Conservation (phyloP, 1,140 invertebrate species). For the Drosophila truncata region DNA sequence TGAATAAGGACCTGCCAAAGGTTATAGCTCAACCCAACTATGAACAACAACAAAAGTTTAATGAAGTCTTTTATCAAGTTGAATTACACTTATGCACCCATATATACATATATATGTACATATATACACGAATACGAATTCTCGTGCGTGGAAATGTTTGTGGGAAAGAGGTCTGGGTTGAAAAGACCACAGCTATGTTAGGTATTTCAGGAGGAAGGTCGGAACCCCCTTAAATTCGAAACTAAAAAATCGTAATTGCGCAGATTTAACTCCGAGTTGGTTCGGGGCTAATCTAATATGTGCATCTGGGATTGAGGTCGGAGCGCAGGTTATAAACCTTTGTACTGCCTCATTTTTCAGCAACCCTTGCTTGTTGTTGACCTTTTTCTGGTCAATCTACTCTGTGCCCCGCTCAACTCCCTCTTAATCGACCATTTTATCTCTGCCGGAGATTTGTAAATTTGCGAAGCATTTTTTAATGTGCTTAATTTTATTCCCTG, state of each 20-base stretch:
- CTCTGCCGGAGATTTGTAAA: slow-evolving; percentile 75
- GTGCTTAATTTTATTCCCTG: slow-evolving; percentile 78
- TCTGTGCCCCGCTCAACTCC: slow-evolving; percentile 8
- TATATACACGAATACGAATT: neutral
- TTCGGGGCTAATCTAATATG: slow-evolving; percentile 66
- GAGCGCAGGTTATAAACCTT: slow-evolving; percentile 6
- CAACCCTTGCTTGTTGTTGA: slow-evolving; percentile 41
- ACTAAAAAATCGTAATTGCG: slow-evolving; percentile 16
- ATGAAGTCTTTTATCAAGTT: slow-evolving; percentile 77
- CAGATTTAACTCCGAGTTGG: slow-evolving; percentile 9
- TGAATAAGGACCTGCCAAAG: neutral
- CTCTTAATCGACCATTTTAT: slow-evolving; percentile 35
- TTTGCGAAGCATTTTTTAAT: slow-evolving; percentile 83
- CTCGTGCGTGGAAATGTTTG: slow-evolving; percentile 18
- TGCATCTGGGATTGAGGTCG: slow-evolving; percentile 41
- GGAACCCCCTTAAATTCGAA: slow-evolving; percentile 4
- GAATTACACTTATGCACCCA: slow-evolving; percentile 29
- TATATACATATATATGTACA: no score
- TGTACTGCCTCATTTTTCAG: slow-evolving; percentile 65
- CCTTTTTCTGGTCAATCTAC: slow-evolving; percentile 61
- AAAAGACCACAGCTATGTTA: slow-evolving; percentile 45
- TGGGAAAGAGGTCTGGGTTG: slow-evolving; percentile 15
- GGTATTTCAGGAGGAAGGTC: slow-evolving; percentile 14
- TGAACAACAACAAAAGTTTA: slow-evolving; percentile 62
- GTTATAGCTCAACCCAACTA: neutral